Evolutionary conservation across 2,888 invertebrate species (phyloP).

Genomic region (Nudaria mundana): DNA sequence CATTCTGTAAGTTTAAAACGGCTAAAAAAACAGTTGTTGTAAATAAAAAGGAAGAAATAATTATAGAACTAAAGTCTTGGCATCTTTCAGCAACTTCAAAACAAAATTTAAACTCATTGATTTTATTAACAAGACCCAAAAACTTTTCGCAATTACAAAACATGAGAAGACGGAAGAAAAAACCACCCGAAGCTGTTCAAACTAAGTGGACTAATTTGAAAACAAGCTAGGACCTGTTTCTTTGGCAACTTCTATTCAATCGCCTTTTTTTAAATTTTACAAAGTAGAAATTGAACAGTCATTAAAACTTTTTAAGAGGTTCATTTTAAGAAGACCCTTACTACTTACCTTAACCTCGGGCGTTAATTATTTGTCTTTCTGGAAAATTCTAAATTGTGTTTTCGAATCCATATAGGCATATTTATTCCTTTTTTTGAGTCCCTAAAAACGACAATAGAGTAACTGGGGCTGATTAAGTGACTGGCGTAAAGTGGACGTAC

Average conservation of each 20-base stretch:
- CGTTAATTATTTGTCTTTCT: neutral
- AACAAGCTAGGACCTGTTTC: constrained; percentile 29
- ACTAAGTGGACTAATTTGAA: constrained; percentile 17
- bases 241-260: constrained; percentile 51
- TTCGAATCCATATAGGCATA: too few relatives aligned
- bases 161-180: constrained; percentile 35
- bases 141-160: constrained; percentile 45
- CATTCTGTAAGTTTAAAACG: too few relatives aligned
- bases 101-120: constrained; percentile 27
- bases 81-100: too few relatives aligned
- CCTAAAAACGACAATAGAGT: too few relatives aligned
- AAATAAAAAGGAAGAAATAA: too few relatives aligned
- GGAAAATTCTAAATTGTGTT: too few relatives aligned
- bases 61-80: too few relatives aligned
- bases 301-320: constrained; percentile 72
- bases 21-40: too few relatives aligned
- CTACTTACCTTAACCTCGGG: constrained; percentile 33
- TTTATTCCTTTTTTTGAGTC: too few relatives aligned
- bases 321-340: constrained; percentile 65
- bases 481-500: too few relatives aligned
- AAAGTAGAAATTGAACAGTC: constrained; percentile 55
- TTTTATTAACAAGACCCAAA: constrained; percentile 33
- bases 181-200: constrained; percentile 18
- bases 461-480: too few relatives aligned
- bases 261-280: constrained; percentile 35